Evolutionary conservation across 2,113 vertebrate species (phyloP).

Genomic region (Daphoenositta chrysoptera): DNA sequence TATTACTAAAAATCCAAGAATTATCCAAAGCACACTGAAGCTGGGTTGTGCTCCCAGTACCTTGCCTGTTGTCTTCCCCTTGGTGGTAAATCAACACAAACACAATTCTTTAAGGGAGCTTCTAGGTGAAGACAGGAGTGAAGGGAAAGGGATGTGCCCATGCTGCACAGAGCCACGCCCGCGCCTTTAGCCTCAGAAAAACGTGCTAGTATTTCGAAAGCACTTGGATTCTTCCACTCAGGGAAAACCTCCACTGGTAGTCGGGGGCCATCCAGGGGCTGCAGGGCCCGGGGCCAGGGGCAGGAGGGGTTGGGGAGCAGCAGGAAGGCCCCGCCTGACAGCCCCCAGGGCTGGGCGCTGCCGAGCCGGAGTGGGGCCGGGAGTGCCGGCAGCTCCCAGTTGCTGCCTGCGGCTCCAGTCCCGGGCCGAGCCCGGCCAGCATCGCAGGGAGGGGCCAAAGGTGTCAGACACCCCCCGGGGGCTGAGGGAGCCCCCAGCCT

Average conservation of each 20-base stretch:
- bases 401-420: background rate
- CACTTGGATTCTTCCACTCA: background rate
- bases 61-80: background rate
- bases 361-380: background rate
- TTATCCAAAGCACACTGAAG: background rate
- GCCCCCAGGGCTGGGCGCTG: background rate
- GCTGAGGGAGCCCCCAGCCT: background rate
- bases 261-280: background rate
- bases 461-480: background rate
- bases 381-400: background rate
- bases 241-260: background rate
- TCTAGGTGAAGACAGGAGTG: background rate
- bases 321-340: background rate
- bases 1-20: conserved; percentile 16
- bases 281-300: too few species aligned
- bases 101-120: background rate
- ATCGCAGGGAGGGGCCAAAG: background rate
- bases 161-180: background rate
- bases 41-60: background rate
- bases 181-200: background rate
- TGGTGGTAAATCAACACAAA: background rate
- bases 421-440: background rate
- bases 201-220: background rate
- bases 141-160: background rate
- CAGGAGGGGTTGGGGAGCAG: too few species aligned